Percentiles rank a stretch among this genome's conserved stretches.
phyloP scores from a whole-genome alignment of 2,113 vertebrate species.

The Eurystomus gularis region DNA sequence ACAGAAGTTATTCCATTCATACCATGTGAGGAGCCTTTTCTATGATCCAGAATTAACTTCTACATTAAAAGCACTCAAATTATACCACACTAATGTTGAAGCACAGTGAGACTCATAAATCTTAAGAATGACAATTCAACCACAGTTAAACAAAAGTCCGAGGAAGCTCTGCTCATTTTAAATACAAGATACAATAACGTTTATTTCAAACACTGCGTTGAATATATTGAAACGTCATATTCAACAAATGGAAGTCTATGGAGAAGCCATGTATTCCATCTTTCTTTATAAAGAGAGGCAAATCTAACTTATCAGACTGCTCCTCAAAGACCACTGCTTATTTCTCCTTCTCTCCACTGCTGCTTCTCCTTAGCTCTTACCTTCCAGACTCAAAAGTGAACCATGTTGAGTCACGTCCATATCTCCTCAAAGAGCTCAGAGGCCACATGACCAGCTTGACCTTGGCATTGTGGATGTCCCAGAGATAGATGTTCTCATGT shows the following conservation, averaged over 20 bases:
- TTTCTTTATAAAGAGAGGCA: not conserved
- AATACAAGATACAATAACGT: not conserved
- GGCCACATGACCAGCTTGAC: slow-evolving; percentile 99
- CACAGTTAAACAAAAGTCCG: not conserved
- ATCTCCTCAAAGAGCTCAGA: slow-evolving; percentile 93
- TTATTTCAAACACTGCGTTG: not conserved
- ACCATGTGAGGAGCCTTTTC: not conserved
- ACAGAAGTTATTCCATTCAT: not conserved
- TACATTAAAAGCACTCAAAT: not conserved
- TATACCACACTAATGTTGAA: not conserved
- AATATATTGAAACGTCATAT: not conserved
- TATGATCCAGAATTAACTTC: not conserved
- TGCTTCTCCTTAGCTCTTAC: slow-evolving; percentile 73
- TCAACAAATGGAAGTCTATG: not conserved
- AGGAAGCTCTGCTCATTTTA: not conserved
- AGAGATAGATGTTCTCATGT: slow-evolving; percentile 98
- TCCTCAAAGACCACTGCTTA: not conserved
- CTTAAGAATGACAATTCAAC: not conserved
- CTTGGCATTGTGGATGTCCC: slow-evolving; percentile 97
- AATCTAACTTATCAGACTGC: not conserved
- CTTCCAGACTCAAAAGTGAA: slow-evolving; percentile 98
- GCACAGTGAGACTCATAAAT: not conserved
- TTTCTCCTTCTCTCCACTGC: not conserved
- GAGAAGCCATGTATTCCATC: not conserved
- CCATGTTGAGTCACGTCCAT: slow-evolving; percentile 96